Evolutionary conservation across 2,113 vertebrate genomes (phyloP).

Genomic region (Hemiscyllium ocellatum): DNA sequence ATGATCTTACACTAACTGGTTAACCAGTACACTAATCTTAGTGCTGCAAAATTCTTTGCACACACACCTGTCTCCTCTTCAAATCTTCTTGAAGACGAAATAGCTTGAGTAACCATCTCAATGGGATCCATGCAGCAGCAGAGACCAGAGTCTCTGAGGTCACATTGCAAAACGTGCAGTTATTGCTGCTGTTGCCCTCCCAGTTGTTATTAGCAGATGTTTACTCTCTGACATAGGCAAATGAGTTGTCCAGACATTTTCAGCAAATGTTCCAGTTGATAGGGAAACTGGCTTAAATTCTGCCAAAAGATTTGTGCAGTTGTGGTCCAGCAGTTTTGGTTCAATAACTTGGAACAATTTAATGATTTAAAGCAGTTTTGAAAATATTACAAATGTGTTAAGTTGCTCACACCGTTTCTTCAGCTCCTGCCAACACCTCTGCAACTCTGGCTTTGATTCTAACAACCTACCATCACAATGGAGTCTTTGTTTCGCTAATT

Average conservation of each 20-base stretch:
- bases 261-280: not conserved
- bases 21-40: not conserved
- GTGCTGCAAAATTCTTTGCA: not conserved
- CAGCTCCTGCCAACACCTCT: not conserved
- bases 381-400: not conserved
- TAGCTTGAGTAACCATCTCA: not conserved
- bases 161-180: not conserved
- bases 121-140: not conserved
- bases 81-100: not conserved
- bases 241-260: not conserved
- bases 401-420: not conserved
- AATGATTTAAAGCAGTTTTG: not conserved
- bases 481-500: not conserved
- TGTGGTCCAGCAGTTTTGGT: not conserved
- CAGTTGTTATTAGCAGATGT: not conserved
- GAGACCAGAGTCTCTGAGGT: not conserved
- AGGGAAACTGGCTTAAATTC: not conserved
- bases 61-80: not conserved
- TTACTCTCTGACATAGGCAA: not conserved
- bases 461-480: not conserved
- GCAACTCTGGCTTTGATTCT: not conserved
- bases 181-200: not conserved
- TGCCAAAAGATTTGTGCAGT: not conserved
- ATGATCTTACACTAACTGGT: not conserved
- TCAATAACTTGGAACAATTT: not conserved